Evolutionary conservation across 2,113 vertebrate species (phyloP).

Genomic region (Ancistrus triradiatus): DNA sequence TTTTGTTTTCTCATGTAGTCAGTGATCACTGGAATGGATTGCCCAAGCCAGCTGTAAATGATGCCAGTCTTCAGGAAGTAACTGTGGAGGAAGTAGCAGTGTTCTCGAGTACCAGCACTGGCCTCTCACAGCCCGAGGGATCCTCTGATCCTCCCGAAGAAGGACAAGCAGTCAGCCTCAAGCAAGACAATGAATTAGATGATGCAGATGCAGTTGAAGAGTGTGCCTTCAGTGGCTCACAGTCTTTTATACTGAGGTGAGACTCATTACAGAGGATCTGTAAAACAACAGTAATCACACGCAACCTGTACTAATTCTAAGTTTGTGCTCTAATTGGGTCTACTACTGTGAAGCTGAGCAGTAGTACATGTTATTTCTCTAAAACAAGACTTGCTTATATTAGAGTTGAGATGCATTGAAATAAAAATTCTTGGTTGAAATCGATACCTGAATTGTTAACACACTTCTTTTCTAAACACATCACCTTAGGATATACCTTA

Average conservation of each 20-base stretch:
- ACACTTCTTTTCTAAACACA: too few relatives aligned
- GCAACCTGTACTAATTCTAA: too few relatives aligned
- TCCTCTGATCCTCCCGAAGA: constrained; percentile 51
- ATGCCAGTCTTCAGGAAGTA: constrained; percentile 62
- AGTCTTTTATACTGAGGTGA: constrained; percentile 63
- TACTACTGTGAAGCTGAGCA: too few relatives aligned
- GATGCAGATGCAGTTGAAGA: constrained; percentile 57
- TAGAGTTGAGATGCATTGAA: too few relatives aligned
- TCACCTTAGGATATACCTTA: too few relatives aligned
- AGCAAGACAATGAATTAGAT: constrained; percentile 58
- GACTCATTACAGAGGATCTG: not conserved
- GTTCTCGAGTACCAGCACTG: constrained; percentile 62
- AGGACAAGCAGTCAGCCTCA: constrained; percentile 50
- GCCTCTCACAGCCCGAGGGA: constrained; percentile 21
- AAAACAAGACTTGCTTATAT: too few relatives aligned
- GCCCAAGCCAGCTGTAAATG: constrained; percentile 53
- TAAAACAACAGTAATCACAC: too few relatives aligned
- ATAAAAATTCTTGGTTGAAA: too few relatives aligned
- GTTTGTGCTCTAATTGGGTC: too few relatives aligned
- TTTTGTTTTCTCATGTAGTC: constrained; percentile 74
- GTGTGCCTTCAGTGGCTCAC: constrained; percentile 52
- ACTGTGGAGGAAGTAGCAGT: constrained; percentile 59
- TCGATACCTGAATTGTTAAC: too few relatives aligned
- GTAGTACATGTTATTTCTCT: too few relatives aligned
- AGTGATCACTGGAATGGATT: constrained; percentile 76